Percentiles rank a stretch among this genome's conserved stretches.
phyloP scores from a whole-genome alignment of 92 coral and sea anemone genomes.

The Isaurus tuberculatus region DNA sequence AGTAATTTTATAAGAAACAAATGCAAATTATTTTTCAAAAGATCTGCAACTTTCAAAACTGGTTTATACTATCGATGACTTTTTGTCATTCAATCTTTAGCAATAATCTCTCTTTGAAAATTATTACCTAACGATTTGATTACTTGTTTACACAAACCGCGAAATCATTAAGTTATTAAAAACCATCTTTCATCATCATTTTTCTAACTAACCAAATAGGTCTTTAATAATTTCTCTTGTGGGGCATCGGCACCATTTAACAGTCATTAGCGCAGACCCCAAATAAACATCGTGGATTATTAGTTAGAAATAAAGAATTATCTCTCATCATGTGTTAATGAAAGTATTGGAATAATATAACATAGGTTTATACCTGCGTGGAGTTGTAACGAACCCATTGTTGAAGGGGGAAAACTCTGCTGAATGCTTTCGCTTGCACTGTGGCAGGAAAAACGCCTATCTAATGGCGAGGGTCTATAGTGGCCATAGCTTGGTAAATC shows the following conservation, averaged over 20 bases:
- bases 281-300: constrained; percentile 30
- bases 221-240: constrained; percentile 26
- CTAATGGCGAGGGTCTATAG: constrained; percentile 19
- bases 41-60: background rate
- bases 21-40: background rate
- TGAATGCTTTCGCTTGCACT: background rate
- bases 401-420: constrained; percentile 18
- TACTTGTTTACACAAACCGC: constrained; percentile 14
- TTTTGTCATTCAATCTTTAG: background rate
- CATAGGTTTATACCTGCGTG: constrained; percentile 13
- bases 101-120: background rate
- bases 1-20: background rate
- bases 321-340: constrained; percentile 34
- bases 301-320: constrained; percentile 31
- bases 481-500: constrained; percentile 12
- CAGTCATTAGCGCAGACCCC: constrained; percentile 41
- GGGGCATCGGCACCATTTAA: constrained; percentile 48
- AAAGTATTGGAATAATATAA: constrained; percentile 13
- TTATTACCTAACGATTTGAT: background rate
- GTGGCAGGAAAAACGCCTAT: constrained; percentile 16
- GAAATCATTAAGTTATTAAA: constrained; percentile 28
- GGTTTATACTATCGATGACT: background rate
- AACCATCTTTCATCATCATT: background rate
- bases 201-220: constrained; percentile 27
- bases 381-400: constrained; percentile 37